phyloP scores from a whole-genome alignment of 2,888 invertebrate genomes.

The Platynereis dumerilii region DNA sequence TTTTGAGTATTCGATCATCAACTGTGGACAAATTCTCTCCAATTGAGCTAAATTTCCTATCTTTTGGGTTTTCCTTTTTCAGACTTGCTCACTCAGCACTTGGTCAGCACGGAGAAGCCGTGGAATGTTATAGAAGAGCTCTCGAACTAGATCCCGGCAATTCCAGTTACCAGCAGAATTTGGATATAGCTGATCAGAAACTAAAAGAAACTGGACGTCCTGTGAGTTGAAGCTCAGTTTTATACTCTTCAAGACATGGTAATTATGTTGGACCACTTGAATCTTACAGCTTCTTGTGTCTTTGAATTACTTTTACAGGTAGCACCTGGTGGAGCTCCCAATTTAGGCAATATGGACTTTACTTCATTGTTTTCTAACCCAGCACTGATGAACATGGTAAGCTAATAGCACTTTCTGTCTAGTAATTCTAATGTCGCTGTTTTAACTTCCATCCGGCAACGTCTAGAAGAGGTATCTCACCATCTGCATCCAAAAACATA shows the following conservation, averaged over 20 bases:
- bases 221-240: slow-evolving; percentile 12
- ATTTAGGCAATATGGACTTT: slow-evolving; percentile 54
- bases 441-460: too few relatives aligned
- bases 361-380: slow-evolving; percentile 78
- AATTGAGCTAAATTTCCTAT: too few relatives aligned
- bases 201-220: slow-evolving; percentile 51
- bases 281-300: too few relatives aligned
- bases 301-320: too few relatives aligned
- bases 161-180: slow-evolving; percentile 85
- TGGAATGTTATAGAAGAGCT: slow-evolving; percentile 85
- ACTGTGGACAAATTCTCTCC: too few relatives aligned
- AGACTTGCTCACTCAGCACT: slow-evolving; percentile 65
- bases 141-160: slow-evolving; percentile 90
- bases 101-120: slow-evolving; percentile 82
- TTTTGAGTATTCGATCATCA: too few relatives aligned
- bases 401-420: slow-evolving; percentile 9
- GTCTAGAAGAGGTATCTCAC: too few relatives aligned
- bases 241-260: not conserved
- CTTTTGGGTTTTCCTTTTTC: slow-evolving; percentile 14
- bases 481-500: too few relatives aligned
- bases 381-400: slow-evolving; percentile 77
- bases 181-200: slow-evolving; percentile 81
- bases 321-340: too few relatives aligned
- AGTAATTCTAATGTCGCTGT: too few relatives aligned
- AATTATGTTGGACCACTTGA: too few relatives aligned